A percentile compares a stretch with the other conserved stretches of the same genome.
Evolutionary conservation across 2,113 vertebrate species (phyloP).

Genomic region (Rhodinocichla rosea): DNA sequence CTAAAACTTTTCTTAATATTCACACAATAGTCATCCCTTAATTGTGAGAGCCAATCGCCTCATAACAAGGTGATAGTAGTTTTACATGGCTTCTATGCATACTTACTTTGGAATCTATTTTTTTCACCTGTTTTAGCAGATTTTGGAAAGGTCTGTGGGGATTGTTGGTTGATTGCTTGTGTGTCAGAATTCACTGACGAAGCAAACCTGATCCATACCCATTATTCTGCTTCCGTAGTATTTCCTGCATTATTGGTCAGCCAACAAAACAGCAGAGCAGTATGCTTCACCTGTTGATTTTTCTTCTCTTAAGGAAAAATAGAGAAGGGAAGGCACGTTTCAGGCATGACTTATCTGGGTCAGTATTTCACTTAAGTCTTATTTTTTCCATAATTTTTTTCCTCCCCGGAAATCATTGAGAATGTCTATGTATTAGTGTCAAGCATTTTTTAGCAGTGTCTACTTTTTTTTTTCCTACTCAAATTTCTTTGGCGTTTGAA

Average conservation of each 20-base stretch:
- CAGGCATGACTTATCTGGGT: not conserved
- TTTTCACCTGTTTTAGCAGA: not conserved
- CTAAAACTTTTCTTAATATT: too few species aligned
- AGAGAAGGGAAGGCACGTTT: not conserved
- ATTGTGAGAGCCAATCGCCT: too few species aligned
- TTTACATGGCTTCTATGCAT: not conserved
- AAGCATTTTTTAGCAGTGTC: not conserved
- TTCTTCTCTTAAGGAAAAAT: not conserved
- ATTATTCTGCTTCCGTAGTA: not conserved
- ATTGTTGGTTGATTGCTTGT: not conserved
- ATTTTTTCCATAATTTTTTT: not conserved
- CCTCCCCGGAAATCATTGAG: not conserved
- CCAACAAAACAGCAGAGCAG: fast-evolving
- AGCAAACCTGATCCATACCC: not conserved
- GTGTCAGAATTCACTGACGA: not conserved
- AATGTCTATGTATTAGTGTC: not conserved
- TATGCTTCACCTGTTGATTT: not conserved
- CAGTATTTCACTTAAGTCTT: not conserved
- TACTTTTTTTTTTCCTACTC: not conserved
- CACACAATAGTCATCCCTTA: too few species aligned
- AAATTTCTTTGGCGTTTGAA: not conserved
- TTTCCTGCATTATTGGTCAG: not conserved
- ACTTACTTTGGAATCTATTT: not conserved
- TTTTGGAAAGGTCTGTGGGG: fast-evolving
- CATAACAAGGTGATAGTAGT: not conserved